Evolutionary conservation across 2,888 invertebrate species (phyloP).

Genomic region (Chloroclystis v-ata): DNA sequence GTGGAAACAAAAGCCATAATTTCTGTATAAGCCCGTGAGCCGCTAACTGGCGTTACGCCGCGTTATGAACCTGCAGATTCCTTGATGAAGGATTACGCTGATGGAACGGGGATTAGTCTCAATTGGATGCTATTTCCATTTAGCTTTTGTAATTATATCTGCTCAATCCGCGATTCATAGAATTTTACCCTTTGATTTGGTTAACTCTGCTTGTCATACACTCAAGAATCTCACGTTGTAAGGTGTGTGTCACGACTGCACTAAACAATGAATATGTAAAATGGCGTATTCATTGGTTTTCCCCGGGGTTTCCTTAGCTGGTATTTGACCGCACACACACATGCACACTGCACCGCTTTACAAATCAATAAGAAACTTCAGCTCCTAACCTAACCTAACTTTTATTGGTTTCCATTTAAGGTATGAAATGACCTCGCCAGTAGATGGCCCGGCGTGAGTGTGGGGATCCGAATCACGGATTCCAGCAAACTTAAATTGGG

Average conservation of each 20-base stretch:
- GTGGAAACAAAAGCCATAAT: constrained; percentile 38
- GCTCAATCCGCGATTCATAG: neutral
- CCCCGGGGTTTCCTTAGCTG: constrained; percentile 11
- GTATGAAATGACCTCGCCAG: constrained; percentile 7
- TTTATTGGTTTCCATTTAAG: neutral
- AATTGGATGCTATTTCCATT: constrained; percentile 11
- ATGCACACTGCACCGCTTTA: neutral
- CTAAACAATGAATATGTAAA: neutral
- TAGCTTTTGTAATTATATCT: neutral
- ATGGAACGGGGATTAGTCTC: constrained; percentile 12
- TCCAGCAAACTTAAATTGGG: constrained; percentile 43
- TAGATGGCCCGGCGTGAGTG: constrained; percentile 9
- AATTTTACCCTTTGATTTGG: too few species aligned
- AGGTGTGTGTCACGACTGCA: too few species aligned
- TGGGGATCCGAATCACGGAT: constrained; percentile 20
- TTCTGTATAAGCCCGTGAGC: constrained; percentile 21
- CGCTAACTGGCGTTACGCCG: constrained; percentile 20
- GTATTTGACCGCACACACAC: neutral
- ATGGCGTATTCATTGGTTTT: constrained; percentile 12
- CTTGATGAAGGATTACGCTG: constrained; percentile 11
- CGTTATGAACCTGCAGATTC: constrained; percentile 21
- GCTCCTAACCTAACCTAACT: neutral
- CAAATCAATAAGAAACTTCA: neutral
- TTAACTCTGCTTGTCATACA: too few species aligned
- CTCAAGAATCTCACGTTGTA: too few species aligned